Base-by-base conservation (phyloP, 1,140 invertebrate genomes). In the Mercenaria mercenaria region DNA sequence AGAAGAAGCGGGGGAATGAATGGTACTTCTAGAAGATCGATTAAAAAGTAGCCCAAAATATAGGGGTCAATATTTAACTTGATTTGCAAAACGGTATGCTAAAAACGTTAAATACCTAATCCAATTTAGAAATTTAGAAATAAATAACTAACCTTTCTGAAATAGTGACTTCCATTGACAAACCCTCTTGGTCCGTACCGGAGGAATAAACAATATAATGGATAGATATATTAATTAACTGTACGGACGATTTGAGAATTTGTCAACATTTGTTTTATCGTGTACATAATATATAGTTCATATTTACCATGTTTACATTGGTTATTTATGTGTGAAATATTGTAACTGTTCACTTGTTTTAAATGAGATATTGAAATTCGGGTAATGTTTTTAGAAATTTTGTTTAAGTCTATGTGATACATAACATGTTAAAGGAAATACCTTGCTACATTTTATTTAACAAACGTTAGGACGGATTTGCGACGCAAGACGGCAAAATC, bases 141-240 rank as follows among this genome's bases (percentile, higher is more conserved):
- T 64, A 64, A 64, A 29, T 64, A 64, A 64, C 59, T 26, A 64
- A 64, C 59, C 59, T 64, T 64, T 64, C 1, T 11, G 26, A 15
- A 26, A 64, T 29, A 29, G 59, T 29, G 26, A 64, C 26, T 29
- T 64, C 59, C 59, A n/a, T 64, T 64, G 59, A 64, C 59, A 23
- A 29, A 64, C n/a, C 20, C 1, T 39, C 39, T 76, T 76, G 41
- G 72, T 29, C 72, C 72, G 72, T 76, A 76, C 72, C n/a, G 26
- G 2, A n/a, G 72, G n/a, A 43, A 76, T 43, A 47, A 76, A 76
- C 72, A 76, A 3, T 50, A 13, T 76, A 76, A 76, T 76, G 39
- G 72, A 47, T 0, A 20, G 13, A n/a, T 23, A 76, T n/a, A 50
- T 76, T 39, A 76, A 39, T 50, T 76, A 76, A 76, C 39, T 50